Percentiles rank a stretch among this genome's conserved stretches.
phyloP scores from a whole-genome alignment of 1,140 invertebrate species.

The Cyclargus thomasi region DNA sequence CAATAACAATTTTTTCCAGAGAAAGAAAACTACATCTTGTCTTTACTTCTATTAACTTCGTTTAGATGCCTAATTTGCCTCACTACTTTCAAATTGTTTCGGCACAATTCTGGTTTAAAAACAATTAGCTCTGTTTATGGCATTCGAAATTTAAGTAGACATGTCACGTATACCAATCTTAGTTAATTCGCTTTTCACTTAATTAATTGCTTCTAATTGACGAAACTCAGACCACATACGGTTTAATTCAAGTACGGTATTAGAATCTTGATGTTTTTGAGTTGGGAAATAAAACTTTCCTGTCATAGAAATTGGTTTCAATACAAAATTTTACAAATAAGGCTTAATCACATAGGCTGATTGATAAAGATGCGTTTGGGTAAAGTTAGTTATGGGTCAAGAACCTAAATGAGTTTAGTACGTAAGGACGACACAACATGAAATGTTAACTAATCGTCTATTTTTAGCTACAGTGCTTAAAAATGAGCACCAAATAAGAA shows the following conservation, averaged over 20 bases:
- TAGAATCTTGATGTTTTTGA: neutral
- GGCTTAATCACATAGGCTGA: too few relatives aligned
- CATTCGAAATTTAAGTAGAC: conserved; percentile 35
- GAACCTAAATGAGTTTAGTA: too few relatives aligned
- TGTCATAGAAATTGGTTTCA: neutral
- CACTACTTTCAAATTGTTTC: conserved; percentile 3
- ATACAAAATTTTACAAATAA: neutral
- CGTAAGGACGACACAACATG: too few relatives aligned
- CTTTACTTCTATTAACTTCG: too few relatives aligned
- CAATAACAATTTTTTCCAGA: too few relatives aligned
- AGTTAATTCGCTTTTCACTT: conserved; percentile 49
- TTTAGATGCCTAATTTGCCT: neutral
- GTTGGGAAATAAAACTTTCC: neutral
- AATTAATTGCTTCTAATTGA: conserved; percentile 46
- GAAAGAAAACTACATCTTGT: too few relatives aligned
- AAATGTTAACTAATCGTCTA: too few relatives aligned
- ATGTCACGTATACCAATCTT: conserved; percentile 47
- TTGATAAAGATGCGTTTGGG: too few relatives aligned
- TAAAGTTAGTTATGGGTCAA: too few relatives aligned
- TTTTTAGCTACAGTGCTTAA: neutral
- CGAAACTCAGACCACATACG: conserved; percentile 2
- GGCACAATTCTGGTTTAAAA: neutral
- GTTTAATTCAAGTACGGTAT: neutral
- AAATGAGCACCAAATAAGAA: neutral
- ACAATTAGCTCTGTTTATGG: conserved; percentile 32